A percentile compares a stretch with the other conserved stretches of the same genome.
Evolutionary conservation across 1,140 invertebrate genomes (phyloP).

Genomic region (Gonatopus flavifemur): DNA sequence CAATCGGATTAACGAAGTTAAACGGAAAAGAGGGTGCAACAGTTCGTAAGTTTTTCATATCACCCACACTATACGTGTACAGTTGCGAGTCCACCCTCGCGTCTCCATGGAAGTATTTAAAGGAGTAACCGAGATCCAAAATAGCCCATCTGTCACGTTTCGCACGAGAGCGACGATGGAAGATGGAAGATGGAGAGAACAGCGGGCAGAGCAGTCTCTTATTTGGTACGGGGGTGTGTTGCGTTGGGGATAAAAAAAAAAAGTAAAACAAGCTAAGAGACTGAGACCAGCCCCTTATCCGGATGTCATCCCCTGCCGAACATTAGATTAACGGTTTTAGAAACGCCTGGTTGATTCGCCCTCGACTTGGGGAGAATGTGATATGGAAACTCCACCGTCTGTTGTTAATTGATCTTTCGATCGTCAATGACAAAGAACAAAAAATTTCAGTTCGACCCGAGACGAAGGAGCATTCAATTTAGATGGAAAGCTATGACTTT

Average conservation of each 20-base stretch:
- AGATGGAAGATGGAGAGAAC: not conserved
- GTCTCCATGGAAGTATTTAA: not conserved
- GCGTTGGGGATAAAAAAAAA: not conserved
- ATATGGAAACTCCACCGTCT: too few species aligned
- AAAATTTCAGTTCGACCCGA: too few species aligned
- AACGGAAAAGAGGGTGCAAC: slow-evolving; percentile 32
- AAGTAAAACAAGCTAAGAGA: slow-evolving; percentile 12
- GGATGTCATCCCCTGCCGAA: not conserved
- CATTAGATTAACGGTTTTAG: slow-evolving; percentile 19
- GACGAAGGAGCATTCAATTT: too few species aligned
- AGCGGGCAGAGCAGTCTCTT: not conserved
- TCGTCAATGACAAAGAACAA: too few species aligned
- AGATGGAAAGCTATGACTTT: too few species aligned
- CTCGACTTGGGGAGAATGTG: too few species aligned
- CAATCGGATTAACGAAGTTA: slow-evolving; percentile 49
- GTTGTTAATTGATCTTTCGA: too few species aligned
- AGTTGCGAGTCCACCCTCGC: slow-evolving; percentile 1
- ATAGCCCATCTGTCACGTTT: slow-evolving; percentile 37
- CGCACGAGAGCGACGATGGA: slow-evolving; percentile 32
- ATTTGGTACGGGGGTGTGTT: slow-evolving; percentile 26
- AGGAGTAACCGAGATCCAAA: not conserved
- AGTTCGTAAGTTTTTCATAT: too few species aligned
- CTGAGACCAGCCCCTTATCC: not conserved
- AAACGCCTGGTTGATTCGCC: not conserved
- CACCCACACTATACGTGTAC: too few species aligned